Evolutionary conservation across 2,888 invertebrate genomes (phyloP).

Genomic region (Tuta absoluta): DNA sequence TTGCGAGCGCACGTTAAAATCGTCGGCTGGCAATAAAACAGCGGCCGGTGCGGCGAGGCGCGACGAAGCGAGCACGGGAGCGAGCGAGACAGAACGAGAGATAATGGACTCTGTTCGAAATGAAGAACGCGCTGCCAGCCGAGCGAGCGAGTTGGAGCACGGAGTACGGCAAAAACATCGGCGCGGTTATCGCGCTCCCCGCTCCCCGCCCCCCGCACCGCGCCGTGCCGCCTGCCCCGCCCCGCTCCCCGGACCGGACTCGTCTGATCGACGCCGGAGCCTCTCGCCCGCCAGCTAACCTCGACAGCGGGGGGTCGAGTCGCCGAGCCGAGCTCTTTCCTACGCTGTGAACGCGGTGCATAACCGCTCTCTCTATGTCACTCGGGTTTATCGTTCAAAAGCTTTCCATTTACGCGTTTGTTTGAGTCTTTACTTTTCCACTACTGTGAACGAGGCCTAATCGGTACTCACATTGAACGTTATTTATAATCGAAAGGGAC

Average conservation of each 20-base stretch:
- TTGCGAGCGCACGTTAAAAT: constrained; percentile 82
- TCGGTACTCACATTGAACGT: constrained; percentile 54
- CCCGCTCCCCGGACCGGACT: constrained; percentile 56
- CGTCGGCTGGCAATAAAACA: constrained; percentile 81
- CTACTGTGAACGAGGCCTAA: constrained; percentile 56
- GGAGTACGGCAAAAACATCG: constrained; percentile 78
- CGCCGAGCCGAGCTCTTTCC: constrained; percentile 57
- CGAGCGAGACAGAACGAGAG: constrained; percentile 70
- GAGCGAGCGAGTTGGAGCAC: constrained; percentile 75
- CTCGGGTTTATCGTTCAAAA: constrained; percentile 66
- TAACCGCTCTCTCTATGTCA: constrained; percentile 53
- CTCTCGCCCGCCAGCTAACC: constrained; percentile 74
- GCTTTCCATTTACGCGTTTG: constrained; percentile 61
- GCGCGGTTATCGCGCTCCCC: constrained; percentile 73
- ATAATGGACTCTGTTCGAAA: constrained; percentile 79
- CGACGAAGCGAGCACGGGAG: constrained; percentile 68
- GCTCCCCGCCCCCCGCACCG: constrained; percentile 40
- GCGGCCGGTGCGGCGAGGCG: constrained; percentile 80
- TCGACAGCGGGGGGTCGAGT: constrained; percentile 77
- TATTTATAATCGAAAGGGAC: constrained; percentile 58
- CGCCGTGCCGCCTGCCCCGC: constrained; percentile 47
- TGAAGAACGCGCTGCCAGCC: constrained; percentile 77
- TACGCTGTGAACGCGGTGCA: constrained; percentile 62
- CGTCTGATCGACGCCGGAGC: constrained; percentile 72
- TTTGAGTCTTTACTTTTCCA: constrained; percentile 58